Percentiles rank a stretch among this genome's conserved stretches.
These are phyloP conservation scores for Pica pica DNA, from an alignment of 2,113 vertebrate species.

Conservation along the genomic window DNA sequence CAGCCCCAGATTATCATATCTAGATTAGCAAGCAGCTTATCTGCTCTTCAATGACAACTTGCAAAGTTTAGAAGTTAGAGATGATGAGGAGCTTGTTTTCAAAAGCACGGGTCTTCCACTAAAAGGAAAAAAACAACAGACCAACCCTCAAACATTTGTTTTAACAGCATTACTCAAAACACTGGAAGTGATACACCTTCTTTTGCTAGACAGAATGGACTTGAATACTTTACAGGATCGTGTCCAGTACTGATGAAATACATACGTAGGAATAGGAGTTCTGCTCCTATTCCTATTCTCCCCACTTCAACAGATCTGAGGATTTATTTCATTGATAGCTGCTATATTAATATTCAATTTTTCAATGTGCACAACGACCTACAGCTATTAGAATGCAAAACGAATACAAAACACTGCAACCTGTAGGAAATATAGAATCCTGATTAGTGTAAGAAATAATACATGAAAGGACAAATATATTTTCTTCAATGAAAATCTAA, in stretches of 20 bases:
- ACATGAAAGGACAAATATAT: neutral
- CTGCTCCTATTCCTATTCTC: neutral
- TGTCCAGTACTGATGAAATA: neutral
- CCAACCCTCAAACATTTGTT: neutral
- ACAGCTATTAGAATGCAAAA: neutral
- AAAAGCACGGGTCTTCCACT: neutral
- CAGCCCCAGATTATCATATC: neutral
- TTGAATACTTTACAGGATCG: neutral
- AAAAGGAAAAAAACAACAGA: neutral
- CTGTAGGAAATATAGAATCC: neutral
- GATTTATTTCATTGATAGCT: neutral
- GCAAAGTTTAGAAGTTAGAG: neutral
- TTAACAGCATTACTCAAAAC: neutral
- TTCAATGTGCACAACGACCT: neutral
- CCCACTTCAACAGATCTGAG: neutral
- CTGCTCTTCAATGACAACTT: neutral
- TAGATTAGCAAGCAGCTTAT: neutral
- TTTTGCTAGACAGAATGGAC: neutral
- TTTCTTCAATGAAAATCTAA: neutral
- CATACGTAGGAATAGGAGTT: neutral
- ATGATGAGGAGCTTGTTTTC: neutral
- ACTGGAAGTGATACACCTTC: fast-evolving
- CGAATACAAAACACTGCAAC: neutral
- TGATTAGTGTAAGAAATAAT: neutral
- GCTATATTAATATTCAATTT: neutral